These are phyloP conservation scores for Actinostola sp. DNA, from an alignment of 92 coral and sea anemone species.

Conservation along the genomic window DNA sequence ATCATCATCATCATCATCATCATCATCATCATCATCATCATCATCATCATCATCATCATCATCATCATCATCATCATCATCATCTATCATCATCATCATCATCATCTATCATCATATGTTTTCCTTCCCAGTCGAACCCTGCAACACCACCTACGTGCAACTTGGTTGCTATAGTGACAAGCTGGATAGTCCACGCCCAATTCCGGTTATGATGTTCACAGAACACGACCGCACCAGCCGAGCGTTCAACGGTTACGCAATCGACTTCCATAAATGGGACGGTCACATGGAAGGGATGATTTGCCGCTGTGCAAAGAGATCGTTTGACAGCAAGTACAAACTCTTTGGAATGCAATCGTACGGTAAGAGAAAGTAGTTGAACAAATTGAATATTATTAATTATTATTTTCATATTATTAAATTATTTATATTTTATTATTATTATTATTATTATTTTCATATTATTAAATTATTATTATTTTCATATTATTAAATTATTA, in stretches of 20 bases:
- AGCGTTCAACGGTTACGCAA: conserved; percentile 45
- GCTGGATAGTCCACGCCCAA: conserved; percentile 56
- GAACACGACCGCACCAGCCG: conserved; percentile 47
- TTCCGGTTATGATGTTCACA: conserved; percentile 40
- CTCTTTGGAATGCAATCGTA: conserved; percentile 62
- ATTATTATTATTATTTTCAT: too few species aligned
- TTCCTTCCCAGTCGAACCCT: conserved; percentile 48
- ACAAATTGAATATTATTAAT: too few species aligned
- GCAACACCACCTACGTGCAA: conserved; percentile 53
- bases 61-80: too few species aligned
- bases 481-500: too few species aligned
- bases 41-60: too few species aligned
- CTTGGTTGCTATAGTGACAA: conserved; percentile 64
- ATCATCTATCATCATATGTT: background rate
- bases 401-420: too few species aligned
- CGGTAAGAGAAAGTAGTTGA: conserved; percentile 26
- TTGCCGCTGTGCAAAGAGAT: conserved; percentile 64
- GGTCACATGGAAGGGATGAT: conserved; percentile 59
- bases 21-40: too few species aligned
- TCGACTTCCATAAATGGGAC: conserved; percentile 55
- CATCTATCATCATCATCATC: too few species aligned
- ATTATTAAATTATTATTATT: too few species aligned
- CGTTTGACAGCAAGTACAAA: conserved; percentile 40
- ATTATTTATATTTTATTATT: too few species aligned
- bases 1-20: too few species aligned